Evolutionary conservation across 2,113 vertebrate species (phyloP).

Genomic region (Chloropsis hardwickii): DNA sequence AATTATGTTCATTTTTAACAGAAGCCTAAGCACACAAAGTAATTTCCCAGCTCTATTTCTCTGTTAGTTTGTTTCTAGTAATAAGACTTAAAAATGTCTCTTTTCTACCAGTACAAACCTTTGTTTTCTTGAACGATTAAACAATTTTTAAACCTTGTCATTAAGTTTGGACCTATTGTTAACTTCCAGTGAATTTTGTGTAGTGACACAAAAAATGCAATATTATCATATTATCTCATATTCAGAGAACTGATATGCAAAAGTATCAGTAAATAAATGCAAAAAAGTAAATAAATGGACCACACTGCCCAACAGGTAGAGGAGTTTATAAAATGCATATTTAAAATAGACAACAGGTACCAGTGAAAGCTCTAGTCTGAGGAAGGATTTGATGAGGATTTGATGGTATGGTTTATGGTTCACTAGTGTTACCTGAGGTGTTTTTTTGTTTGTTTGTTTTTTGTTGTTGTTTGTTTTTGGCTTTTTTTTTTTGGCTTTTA

Average conservation of each 20-base stretch:
- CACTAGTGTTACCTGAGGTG: neutral
- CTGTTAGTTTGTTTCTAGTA: neutral
- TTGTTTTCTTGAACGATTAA: neutral
- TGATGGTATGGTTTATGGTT: neutral
- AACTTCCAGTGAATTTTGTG: neutral
- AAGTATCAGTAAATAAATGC: neutral
- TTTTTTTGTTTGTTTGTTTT: neutral
- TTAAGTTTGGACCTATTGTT: neutral
- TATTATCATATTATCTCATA: neutral
- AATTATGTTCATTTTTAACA: neutral
- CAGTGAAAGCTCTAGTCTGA: neutral
- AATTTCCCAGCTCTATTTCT: neutral
- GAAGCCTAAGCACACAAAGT: neutral
- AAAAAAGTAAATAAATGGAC: neutral
- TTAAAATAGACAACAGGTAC: neutral
- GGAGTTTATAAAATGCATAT: neutral
- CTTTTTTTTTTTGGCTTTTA: no score
- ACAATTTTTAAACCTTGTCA: neutral
- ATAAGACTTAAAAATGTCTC: neutral
- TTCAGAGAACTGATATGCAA: neutral
- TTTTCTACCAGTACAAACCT: neutral
- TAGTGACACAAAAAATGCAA: neutral
- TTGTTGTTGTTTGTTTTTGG: no score
- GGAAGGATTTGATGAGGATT: neutral
- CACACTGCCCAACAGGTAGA: neutral